Conservation (phyloP, 1,140 invertebrate species). For the Mizuhopecten yessoensis region DNA sequence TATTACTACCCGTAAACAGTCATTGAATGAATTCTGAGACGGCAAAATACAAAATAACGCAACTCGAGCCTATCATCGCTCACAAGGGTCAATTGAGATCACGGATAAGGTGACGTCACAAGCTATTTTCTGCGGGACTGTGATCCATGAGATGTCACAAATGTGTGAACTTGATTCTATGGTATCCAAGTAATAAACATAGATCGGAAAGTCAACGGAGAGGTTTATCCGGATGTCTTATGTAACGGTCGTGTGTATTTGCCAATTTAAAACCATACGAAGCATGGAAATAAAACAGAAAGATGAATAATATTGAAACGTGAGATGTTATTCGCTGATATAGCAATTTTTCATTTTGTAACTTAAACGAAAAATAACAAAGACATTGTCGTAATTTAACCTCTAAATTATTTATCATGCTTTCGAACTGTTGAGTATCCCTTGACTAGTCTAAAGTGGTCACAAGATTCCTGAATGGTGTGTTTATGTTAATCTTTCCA, state of each 20-base stretch:
- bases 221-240: slow-evolving; percentile 11
- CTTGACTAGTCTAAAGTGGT: not conserved
- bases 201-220: not conserved
- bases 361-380: slow-evolving; percentile 13
- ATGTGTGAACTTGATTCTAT: slow-evolving; percentile 9
- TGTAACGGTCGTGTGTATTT: not conserved
- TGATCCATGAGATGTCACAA: slow-evolving; percentile 30
- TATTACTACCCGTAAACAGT: slow-evolving; percentile 27
- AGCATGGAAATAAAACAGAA: not conserved
- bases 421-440: not conserved
- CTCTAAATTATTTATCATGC: slow-evolving; percentile 32
- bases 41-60: slow-evolving; percentile 29
- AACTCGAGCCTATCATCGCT: not conserved
- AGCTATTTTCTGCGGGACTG: slow-evolving; percentile 29
- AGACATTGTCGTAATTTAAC: slow-evolving; percentile 33
- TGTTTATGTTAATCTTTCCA: not conserved
- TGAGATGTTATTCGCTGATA: not conserved
- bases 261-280: not conserved
- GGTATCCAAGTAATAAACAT: slow-evolving; percentile 9
- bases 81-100: slow-evolving; percentile 21
- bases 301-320: not conserved
- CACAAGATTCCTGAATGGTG: not conserved
- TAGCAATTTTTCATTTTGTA: slow-evolving; percentile 40
- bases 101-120: slow-evolving; percentile 31
- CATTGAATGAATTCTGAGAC: slow-evolving; percentile 22